Percentiles rank a stretch among this genome's conserved stretches.
These are phyloP conservation scores for Orthosia cruda DNA, from an alignment of 2,888 invertebrate genomes.

Conservation along the genomic window DNA sequence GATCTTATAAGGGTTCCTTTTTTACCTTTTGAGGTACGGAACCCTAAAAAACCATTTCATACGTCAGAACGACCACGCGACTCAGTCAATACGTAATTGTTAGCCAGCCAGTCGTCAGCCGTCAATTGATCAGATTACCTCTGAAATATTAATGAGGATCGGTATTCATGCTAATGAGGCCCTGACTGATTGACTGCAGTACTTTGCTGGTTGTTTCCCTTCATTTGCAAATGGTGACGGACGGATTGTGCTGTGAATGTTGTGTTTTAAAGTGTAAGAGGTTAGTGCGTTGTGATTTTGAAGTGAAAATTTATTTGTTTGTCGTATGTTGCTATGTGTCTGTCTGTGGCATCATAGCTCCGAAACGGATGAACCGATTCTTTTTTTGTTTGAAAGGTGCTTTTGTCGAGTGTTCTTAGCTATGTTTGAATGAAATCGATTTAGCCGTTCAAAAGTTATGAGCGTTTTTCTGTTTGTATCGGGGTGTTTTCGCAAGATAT, in stretches of 20 bases:
- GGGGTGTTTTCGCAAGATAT: too few species aligned
- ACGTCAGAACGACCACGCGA: not conserved
- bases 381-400: too few species aligned
- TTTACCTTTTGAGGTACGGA: too few species aligned
- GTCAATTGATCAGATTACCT: constrained; percentile 71
- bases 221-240: constrained; percentile 4
- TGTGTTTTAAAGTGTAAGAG: constrained; percentile 1
- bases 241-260: not conserved
- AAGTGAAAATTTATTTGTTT: too few species aligned
- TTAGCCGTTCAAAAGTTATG: too few species aligned
- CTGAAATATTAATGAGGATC: constrained; percentile 72
- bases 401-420: too few species aligned
- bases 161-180: constrained; percentile 54
- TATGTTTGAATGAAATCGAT: too few species aligned
- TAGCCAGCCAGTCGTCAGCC: constrained; percentile 12
- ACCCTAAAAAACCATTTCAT: not conserved
- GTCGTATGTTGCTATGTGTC: too few species aligned
- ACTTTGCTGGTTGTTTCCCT: constrained; percentile 15
- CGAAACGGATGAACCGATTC: too few species aligned
- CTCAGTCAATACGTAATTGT: constrained; percentile 43
- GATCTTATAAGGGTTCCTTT: too few species aligned
- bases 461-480: too few species aligned
- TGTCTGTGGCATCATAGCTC: too few species aligned
- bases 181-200: constrained; percentile 49
- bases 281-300: not conserved